phyloP scores from a whole-genome alignment of 2,797 vertebrate genomes.

The Pelodytes ibericus region DNA sequence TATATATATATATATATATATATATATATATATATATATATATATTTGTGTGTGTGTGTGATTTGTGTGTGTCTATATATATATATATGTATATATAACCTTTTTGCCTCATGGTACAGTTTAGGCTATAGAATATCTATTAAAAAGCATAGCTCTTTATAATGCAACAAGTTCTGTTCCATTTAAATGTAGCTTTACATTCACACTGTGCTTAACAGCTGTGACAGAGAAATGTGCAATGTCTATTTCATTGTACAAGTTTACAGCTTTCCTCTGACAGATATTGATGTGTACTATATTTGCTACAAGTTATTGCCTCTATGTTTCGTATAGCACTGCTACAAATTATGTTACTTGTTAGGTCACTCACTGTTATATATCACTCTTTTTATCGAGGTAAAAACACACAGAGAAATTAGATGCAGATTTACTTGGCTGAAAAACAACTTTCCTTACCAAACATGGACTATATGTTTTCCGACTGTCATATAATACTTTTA shows the following conservation, averaged over 20 bases:
- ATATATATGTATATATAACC: background rate
- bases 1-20: background rate
- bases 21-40: background rate
- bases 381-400: background rate
- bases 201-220: background rate
- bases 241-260: background rate
- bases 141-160: rapidly evolving
- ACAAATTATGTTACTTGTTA: conserved; percentile 22
- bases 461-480: too few relatives aligned
- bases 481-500: too few relatives aligned
- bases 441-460: too few relatives aligned
- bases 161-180: background rate
- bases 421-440: background rate
- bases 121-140: background rate
- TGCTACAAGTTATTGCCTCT: conserved; percentile 6
- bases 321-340: conserved; percentile 19
- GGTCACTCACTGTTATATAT: background rate
- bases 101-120: background rate
- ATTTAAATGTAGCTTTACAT: background rate
- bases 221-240: background rate
- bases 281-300: conserved; percentile 18
- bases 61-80: too few relatives aligned
- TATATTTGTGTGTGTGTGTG: too few relatives aligned
- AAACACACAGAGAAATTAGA: background rate
- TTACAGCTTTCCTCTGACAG: background rate